Base-by-base conservation (phyloP, 1,140 invertebrate genomes). In the Drosophila leontia region DNA sequence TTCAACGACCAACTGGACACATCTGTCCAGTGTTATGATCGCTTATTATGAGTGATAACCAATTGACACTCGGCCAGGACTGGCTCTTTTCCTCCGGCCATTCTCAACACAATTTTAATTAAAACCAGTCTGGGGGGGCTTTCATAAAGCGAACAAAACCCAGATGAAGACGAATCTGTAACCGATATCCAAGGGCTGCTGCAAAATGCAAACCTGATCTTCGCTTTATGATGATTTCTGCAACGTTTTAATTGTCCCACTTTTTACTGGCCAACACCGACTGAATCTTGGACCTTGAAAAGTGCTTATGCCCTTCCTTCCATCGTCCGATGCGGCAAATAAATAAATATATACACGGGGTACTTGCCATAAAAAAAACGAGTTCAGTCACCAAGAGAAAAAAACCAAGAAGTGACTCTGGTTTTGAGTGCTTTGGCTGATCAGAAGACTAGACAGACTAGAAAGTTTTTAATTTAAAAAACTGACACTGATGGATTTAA, bases 31-130 rank as follows among this genome's bases (percentile, higher is more conserved):
- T 35, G 8, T 56, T 56, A 55, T 37, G 67, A 55, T 42, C 68
- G 59, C 68, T 71, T 78, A 79, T 82, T 82, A 77, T 71, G 67
- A 82, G 72, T 82, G 72, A 82, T 82, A 78, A 77, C 79, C 61
- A 78, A 72, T 72, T 78, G 79, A 71, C 79, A 72, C 60, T 53
- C 17, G 53, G 32, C 34, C 70, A 63, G 70, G 75, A 67, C 55
- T 26, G 45, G 45, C 13, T 51, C 23, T 44, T 13, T 19, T 34
- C 12, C n/a, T 34, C 19, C 15, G 48, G 1, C 41, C 50, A 23
- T 15, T 7, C 26, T 11, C 56, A 55, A 32, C 71, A 69, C 37
- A 19, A 56, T 45, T 69, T 78, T 78, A 78, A 78, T 78, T 78
- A 76, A 78, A 69, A 19, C 62, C 13, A 61, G 37, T 55, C 47